A percentile compares a stretch with the other conserved stretches of the same genome.
These are phyloP conservation scores for Circaetus gallicus DNA, from an alignment of 2,113 vertebrate species.

Conservation along the genomic window DNA sequence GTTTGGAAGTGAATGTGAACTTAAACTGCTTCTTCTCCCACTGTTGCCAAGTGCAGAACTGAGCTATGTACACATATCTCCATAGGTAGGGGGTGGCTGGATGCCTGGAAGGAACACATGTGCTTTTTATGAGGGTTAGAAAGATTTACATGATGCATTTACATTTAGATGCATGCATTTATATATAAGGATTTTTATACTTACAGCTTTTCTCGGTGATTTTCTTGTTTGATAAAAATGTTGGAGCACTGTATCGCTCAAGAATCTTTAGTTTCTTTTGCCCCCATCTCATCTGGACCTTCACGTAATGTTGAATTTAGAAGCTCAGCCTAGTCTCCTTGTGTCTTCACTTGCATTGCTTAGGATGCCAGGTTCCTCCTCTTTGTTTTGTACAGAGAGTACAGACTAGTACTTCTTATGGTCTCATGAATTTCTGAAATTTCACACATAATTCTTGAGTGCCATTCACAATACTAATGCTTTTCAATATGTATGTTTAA, in stretches of 20 bases:
- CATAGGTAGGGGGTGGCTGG: neutral
- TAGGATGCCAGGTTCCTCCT: neutral
- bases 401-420: neutral
- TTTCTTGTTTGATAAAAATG: neutral
- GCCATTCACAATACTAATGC: neutral
- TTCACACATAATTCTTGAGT: neutral
- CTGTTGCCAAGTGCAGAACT: neutral
- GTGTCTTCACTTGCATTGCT: neutral
- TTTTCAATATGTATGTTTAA: neutral
- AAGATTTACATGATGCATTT: neutral
- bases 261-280: neutral
- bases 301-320: neutral
- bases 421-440: neutral
- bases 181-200: neutral
- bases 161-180: neutral
- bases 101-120: neutral
- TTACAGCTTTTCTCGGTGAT: neutral
- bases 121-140: neutral
- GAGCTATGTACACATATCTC: neutral
- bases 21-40: neutral
- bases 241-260: neutral
- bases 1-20: neutral
- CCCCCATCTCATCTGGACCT: neutral
- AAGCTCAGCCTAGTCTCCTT: neutral
- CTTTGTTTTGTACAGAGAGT: neutral